Evolutionary conservation across 2,888 invertebrate species (phyloP).

Genomic region (Petrophora chlorosata): DNA sequence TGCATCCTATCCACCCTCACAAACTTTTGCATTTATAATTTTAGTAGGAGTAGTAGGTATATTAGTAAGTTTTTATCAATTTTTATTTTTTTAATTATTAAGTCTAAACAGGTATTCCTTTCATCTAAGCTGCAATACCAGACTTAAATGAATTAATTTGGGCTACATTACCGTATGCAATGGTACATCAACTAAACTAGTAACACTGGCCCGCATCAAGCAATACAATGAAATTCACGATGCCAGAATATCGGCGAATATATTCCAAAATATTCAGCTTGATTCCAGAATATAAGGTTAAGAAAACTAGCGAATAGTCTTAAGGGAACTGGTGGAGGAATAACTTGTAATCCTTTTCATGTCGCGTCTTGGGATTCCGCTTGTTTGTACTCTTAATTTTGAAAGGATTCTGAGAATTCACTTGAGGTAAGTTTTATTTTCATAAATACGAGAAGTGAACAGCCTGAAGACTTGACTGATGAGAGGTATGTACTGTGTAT

Average conservation of each 20-base stretch:
- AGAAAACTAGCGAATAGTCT: conserved; percentile 30
- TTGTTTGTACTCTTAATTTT: conserved; percentile 1
- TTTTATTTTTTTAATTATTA: no score
- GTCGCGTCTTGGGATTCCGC: conserved; percentile 10
- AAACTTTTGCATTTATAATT: no score
- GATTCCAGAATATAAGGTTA: conserved; percentile 36
- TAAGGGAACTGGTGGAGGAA: conserved; percentile 23
- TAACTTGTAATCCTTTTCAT: conserved; percentile 26
- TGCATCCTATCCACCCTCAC: no score
- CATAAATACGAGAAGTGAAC: no score
- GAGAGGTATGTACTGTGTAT: no score
- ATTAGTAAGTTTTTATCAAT: no score
- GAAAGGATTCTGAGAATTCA: not conserved
- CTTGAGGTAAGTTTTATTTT: no score
- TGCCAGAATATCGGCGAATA: conserved; percentile 37
- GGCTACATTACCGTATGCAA: not conserved
- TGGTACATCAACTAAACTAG: not conserved
- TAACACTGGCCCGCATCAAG: conserved; percentile 41
- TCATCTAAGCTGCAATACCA: no score
- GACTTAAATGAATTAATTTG: no score
- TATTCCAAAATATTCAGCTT: conserved; percentile 41
- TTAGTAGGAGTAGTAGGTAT: no score
- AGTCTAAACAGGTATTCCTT: no score
- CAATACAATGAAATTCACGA: conserved; percentile 49
- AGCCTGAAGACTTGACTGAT: no score